These are phyloP conservation scores for Nasonia longicornis DNA, from an alignment of 1,140 invertebrate genomes.

Conservation along the genomic window DNA sequence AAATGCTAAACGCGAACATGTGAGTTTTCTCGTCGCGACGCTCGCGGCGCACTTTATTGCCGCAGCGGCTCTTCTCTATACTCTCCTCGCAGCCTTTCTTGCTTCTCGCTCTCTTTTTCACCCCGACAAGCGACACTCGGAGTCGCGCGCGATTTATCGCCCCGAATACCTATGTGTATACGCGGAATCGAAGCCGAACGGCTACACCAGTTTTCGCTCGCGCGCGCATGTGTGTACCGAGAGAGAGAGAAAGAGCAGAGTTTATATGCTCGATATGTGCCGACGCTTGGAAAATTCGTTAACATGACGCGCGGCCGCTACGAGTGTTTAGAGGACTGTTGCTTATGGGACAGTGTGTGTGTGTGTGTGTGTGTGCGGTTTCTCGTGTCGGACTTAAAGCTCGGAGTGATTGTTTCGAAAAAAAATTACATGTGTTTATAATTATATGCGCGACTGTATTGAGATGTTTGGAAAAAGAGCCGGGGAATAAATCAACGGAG, in stretches of 20 bases:
- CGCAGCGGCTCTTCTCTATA: slow-evolving; percentile 16
- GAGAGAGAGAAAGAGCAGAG: not conserved
- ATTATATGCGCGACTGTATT: not conserved
- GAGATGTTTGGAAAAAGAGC: not conserved
- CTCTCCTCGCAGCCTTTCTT: slow-evolving; percentile 40
- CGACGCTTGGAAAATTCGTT: slow-evolving; percentile 17
- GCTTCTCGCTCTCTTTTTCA: slow-evolving; percentile 26
- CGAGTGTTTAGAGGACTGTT: too few species aligned
- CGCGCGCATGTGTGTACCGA: slow-evolving; percentile 6
- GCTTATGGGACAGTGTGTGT: too few species aligned
- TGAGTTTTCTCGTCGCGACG: slow-evolving; percentile 66
- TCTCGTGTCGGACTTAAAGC: too few species aligned
- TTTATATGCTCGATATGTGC: slow-evolving; percentile 29
- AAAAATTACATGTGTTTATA: too few species aligned
- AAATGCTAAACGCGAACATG: slow-evolving; percentile 69
- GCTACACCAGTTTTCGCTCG: slow-evolving; percentile 16
- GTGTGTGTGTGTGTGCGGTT: too few species aligned
- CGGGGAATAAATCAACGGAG: not conserved
- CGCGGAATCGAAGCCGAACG: slow-evolving; percentile 14
- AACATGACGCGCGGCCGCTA: not conserved
- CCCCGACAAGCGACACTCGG: slow-evolving; percentile 32
- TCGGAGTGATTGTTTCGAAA: too few species aligned
- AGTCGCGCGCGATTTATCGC: slow-evolving; percentile 24
- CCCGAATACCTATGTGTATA: not conserved
- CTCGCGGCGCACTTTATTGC: slow-evolving; percentile 60